Base-by-base conservation (phyloP, 2,888 invertebrate genomes). In the Tubulanus polymorphus region DNA sequence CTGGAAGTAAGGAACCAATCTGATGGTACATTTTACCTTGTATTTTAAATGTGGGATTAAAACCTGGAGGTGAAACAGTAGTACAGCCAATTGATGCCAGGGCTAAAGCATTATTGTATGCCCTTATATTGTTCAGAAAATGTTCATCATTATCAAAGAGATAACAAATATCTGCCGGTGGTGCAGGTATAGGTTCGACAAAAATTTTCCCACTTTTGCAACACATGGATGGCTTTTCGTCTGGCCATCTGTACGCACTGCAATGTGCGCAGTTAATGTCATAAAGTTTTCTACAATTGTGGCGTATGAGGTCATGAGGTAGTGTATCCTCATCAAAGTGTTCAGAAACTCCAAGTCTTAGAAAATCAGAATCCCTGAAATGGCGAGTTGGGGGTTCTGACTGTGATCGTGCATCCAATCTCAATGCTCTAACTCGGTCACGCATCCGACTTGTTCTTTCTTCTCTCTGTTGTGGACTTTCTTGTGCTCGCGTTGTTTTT, bases 21-120 rank as follows among this genome's bases (percentile, higher is more conserved):
- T 27, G 59, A 49, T 71, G 64, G 56, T 72, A 71, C 0, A 72
- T 41, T 50, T 72, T 70, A 1, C 70, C 69, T 64, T 72, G 66
- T 1, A 73, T 55, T 59, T 61, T 65, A 28, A 45, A 72, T n/a
- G 37, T 37, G 20, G 35, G 35, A 1, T 6, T 37, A 12, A 15
- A 51, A 6, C 29, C 29, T 15, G 41, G 41, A 8, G 23, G 41
- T 8, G 6, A 8, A 5, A 8, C 3, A 20, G 18, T 23, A 41
- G 18, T 15, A 15, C 41, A 41, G 6, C 41, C 41, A 15, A 41
- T 41, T 5, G 41, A 41, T 20, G 41, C 41, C 23, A 41, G 15
- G 6, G 41, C 15, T 5, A 41, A 23, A 5, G 41, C 5, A 15
- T 41, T 41, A 23, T 41, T 41, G 41, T 41, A 41, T 23, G 41